These are phyloP conservation scores for Anguilla marmorata DNA, from an alignment of 2,797 vertebrate species.

Conservation along the genomic window DNA sequence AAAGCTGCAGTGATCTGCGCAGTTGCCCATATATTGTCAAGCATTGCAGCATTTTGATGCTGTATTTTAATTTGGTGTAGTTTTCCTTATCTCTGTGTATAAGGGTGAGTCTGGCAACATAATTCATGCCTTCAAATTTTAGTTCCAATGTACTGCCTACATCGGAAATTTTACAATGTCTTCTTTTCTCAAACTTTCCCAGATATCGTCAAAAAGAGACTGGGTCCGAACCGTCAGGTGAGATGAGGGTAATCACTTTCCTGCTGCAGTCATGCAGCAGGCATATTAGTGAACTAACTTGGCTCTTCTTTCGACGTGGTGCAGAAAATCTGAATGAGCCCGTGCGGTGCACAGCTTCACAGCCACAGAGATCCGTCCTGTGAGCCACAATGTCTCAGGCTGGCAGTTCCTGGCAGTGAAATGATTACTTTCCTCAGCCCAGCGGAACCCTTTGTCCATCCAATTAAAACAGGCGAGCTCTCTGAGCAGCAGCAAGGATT, in stretches of 20 bases:
- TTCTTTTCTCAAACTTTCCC: too few species aligned
- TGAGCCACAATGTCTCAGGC: background rate
- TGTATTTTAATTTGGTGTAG: background rate
- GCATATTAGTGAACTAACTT: background rate
- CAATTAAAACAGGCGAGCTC: slow-evolving; percentile 29
- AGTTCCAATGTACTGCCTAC: background rate
- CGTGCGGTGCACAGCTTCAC: background rate
- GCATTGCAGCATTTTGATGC: background rate
- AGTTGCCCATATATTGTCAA: background rate
- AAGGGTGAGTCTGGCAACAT: background rate
- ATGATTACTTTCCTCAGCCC: slow-evolving; percentile 7
- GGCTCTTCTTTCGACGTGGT: background rate
- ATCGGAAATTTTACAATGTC: too few species aligned
- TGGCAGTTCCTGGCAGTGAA: background rate
- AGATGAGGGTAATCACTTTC: background rate
- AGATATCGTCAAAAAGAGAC: too few species aligned
- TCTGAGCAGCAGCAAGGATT: slow-evolving; percentile 1
- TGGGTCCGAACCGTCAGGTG: background rate
- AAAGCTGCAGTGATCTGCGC: background rate
- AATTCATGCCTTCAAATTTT: background rate
- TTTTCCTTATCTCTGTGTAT: background rate
- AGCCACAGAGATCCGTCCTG: background rate
- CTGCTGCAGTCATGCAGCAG: background rate
- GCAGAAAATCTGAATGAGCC: background rate
- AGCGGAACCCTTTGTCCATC: slow-evolving; percentile 10